Base-by-base conservation (phyloP, 2,888 invertebrate genomes). In the Digitonthophagus gazella region DNA sequence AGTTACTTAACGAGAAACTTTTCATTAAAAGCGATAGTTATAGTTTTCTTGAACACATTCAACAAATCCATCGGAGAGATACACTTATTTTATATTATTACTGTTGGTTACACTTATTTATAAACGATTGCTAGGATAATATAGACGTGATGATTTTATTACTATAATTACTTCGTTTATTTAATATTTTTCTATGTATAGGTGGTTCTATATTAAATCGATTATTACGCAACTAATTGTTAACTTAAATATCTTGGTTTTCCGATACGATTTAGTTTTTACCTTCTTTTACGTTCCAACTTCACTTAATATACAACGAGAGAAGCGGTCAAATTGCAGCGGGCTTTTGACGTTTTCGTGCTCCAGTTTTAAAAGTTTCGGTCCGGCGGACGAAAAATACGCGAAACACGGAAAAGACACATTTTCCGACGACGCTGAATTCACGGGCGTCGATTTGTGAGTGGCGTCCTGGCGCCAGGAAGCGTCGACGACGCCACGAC, bases 391-490 rank as follows among this genome's bases (percentile, higher is more conserved):
- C 75, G 74, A 71, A 76, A 76, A 71, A 72, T 74, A 67, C 76
- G 78, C 75, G 77, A 71, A 65, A 58, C 54, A 71, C 72, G 72
- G 71, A 73, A 71, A 71, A 73, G 74, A 73, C 74, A 73, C 79
- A 77, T 80, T 71, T 44, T 75, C 77, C 76, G 76, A 19, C 61
- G 75, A 73, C 71, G 72, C 72, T 68, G 67, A 71, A 76, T 76
- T 68, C 73, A 74, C 72, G 75, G 72, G 74, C 74, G 75, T 72
- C 78, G 74, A 72, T 69, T 72, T 73, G 74, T 77, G 75, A 79
- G 78, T 80, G 79, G 78, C 79, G 77, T 76, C 78, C 74, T 72
- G 78, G 76, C 76, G 79, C 78, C 77, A 75, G 75, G 77, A 74
- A 20, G 18, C n/a, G 73, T 74, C 75, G 74, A 75, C 72, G 74